Base-by-base conservation (phyloP, 2,797 vertebrate species). In the Rhynchonycteris naso region DNA sequence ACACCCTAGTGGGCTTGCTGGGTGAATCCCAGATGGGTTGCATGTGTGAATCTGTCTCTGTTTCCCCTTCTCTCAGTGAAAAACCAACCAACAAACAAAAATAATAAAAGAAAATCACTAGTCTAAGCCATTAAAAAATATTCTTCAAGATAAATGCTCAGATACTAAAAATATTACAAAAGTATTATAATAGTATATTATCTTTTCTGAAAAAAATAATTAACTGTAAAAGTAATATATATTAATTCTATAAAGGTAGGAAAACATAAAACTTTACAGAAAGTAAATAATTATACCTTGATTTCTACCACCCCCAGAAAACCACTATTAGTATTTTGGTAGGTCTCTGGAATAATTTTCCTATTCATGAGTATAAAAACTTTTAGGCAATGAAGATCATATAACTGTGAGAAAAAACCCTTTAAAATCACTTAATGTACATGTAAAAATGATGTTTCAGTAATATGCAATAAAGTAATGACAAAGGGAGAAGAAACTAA, bases 241-340 rank as follows among this genome's bases (percentile, higher is more conserved):
- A 4, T 63, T 93, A 56, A 79, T 76, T 96, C 18, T 89, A 58
- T 58, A 56, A 91, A 93, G 88, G 18, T 58, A 91, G 56, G 12
- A 89, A 95, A 79, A 79, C 50, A 83, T 4, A 89, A 56, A 95
- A 91, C 79, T 75, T 79, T 63, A 95, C 3, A 88, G 83, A 74
- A 88, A 85, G 87, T 72, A 94, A 91, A 68, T 74, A 84, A 74
- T 63, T 58, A 84, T 58, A 84, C 13, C 22, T 52, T 94, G 21
- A 78, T 85, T 91, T 63, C 22, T n/a, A 84, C 12, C 5, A 95
- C 33, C 7, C 35, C 71, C 0, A 80, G 38, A 91, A 52, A 89
- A 26, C 4, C 15, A 91, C 0, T 50, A 66, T 33, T 87, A 96
- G 22, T 74, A 72, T 54, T 79, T 68, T 84, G 26, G 26, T 63